phyloP scores from a whole-genome alignment of 2,888 invertebrate species.

The Acanthopleura granulata region DNA sequence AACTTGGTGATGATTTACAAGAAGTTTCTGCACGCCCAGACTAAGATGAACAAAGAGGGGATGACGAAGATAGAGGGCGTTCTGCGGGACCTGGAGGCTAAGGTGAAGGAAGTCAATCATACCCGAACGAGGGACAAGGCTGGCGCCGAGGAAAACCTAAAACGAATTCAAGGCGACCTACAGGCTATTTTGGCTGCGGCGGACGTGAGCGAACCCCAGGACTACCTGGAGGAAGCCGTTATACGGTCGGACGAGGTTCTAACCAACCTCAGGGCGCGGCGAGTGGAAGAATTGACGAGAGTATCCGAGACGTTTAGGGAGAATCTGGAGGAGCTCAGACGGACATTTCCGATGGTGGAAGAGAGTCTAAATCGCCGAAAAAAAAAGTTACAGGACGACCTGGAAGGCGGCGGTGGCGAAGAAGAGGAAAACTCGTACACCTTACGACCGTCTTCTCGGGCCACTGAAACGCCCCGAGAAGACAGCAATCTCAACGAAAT shows the following conservation, averaged over 20 bases:
- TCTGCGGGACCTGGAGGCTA: not conserved
- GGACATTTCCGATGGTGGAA: not conserved
- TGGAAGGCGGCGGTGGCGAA: not conserved
- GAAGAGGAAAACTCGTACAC: not conserved
- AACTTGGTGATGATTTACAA: not conserved
- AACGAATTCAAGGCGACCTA: not conserved
- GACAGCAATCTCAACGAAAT: not conserved
- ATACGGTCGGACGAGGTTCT: not conserved
- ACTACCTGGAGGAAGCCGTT: not conserved
- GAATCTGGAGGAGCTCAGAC: not conserved
- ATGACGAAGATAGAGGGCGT: not conserved
- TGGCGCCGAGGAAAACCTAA: not conserved
- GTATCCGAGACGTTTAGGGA: not conserved
- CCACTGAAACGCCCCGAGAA: not conserved
- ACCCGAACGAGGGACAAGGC: not conserved
- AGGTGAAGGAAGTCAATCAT: not conserved
- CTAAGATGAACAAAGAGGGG: not conserved
- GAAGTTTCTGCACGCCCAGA: not conserved
- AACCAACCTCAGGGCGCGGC: not conserved
- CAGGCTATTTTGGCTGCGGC: not conserved
- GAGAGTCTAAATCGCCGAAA: not conserved
- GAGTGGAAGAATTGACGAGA: not conserved
- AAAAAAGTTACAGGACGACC: not conserved
- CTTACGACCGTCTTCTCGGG: not conserved
- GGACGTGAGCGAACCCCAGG: not conserved